phyloP scores from a whole-genome alignment of 2,113 vertebrate genomes.

The Muscicapa adusta region DNA sequence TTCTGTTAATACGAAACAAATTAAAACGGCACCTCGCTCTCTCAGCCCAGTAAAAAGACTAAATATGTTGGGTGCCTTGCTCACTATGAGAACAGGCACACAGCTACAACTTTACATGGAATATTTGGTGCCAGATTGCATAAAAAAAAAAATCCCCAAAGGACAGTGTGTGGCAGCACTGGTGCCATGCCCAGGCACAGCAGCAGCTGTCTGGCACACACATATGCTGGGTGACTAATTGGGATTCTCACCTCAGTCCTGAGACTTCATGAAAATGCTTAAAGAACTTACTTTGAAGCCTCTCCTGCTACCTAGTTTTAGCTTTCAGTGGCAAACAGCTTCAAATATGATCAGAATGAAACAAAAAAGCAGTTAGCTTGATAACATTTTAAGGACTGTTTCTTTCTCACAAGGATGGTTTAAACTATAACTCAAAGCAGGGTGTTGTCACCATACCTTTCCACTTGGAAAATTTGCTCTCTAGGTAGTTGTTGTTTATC shows the following conservation, averaged over 20 bases:
- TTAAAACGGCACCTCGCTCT: not conserved
- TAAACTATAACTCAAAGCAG: not conserved
- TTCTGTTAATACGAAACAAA: not conserved
- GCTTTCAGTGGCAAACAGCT: not conserved
- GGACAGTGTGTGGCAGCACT: rapidly evolving
- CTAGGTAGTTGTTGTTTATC: constrained; percentile 69
- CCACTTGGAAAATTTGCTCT: constrained; percentile 72
- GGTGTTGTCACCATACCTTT: constrained; percentile 62
- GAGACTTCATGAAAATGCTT: not conserved
- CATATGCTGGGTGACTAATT: rapidly evolving
- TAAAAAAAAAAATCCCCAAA: not conserved
- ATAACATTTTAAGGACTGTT: not conserved
- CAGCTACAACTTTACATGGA: not conserved
- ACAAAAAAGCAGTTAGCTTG: not conserved
- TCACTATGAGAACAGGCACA: not conserved
- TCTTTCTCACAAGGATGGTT: not conserved
- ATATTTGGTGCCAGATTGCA: not conserved
- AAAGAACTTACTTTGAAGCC: not conserved
- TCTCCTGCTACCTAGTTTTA: not conserved
- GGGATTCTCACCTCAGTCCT: not conserved
- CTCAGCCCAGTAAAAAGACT: not conserved
- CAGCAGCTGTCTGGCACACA: not conserved
- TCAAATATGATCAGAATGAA: not conserved
- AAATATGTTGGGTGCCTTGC: not conserved
- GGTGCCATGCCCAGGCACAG: not conserved